Evolutionary conservation across 2,888 invertebrate genomes (phyloP), one percentile per base, ranked within the genome.

Genomic region (Meiosimyza platycephala): DNA sequence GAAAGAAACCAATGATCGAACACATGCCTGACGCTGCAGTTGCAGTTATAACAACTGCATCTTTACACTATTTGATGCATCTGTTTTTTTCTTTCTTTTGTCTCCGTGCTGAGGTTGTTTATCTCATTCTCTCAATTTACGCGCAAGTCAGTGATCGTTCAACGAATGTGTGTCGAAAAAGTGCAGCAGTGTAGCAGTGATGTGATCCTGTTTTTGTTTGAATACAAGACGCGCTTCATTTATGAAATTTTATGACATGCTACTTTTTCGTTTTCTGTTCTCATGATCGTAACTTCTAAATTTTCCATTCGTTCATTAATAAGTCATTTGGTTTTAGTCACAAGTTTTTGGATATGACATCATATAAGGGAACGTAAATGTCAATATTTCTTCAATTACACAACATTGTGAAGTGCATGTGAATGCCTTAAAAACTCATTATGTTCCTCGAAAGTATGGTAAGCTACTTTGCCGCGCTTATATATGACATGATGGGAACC

Each of bases 291-390:
- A 57, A 67, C 18, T 48, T 47, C 15, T 22, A 57, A 47, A 67
- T 47, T 48, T 22, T 57, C 57, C 13, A n/a, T 68, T 48, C 59
- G 13, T 48, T 68, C 68, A 68, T 68, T 68, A 59, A 68, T 50
- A 68, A 68, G 48, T 57, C n/a, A 16, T 54, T 13, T 52, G 54
- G 40, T 22, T 22, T 22, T 28, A 28, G 28, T 4, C 28, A 28
- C 28, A 28, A 28, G 28, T 28, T 4, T 28, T 28, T 4, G 2
- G 3, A 28, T 28, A 28, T 28, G 40, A 40, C 40, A 40, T 9
- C 40, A 40, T 6, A 40, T 9, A 40, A 40, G 2, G 40, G 40
- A 40, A 40, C 5, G 0, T 28, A 28, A 4, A 7, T 40, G 6
- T 40, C 40, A 40, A 9, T 40, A 7, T 5, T 57, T 57, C n/a